Conservation (phyloP, 2,888 invertebrate genomes). For the Amphimallon solstitiale region DNA sequence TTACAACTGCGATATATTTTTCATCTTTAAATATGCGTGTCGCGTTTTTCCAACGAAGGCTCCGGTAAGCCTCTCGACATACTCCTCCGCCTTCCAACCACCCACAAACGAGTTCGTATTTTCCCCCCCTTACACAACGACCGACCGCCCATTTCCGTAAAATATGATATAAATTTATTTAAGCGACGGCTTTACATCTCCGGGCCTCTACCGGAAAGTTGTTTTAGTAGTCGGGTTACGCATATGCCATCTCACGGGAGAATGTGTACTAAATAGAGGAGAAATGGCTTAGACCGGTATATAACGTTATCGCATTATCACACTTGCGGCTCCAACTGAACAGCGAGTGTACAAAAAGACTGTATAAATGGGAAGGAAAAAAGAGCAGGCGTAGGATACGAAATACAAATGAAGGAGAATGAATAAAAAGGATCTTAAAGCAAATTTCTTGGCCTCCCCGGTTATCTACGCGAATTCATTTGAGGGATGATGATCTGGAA, state of each 20-base stretch:
- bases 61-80: conserved; percentile 1
- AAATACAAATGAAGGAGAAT: conserved; percentile 18
- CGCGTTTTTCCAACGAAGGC: conserved; percentile 15
- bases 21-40: conserved; percentile 29
- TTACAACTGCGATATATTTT: conserved; percentile 23
- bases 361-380: not conserved
- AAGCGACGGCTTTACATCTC: conserved; percentile 18
- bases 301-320: not conserved
- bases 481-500: conserved; percentile 27
- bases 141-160: conserved; percentile 9
- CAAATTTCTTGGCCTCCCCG: conserved; percentile 19
- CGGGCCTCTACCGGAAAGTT: conserved; percentile 6
- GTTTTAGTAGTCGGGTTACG: not conserved
- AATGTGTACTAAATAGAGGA: conserved; percentile 3
- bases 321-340: not conserved
- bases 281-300: not conserved
- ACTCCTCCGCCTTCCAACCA: not conserved
- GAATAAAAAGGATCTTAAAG: conserved; percentile 28
- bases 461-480: conserved; percentile 26
- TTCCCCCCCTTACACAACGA: not conserved
- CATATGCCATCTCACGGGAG: not conserved
- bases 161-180: conserved; percentile 33
- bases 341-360: not conserved
- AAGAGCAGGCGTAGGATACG: not conserved
- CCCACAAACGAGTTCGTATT: not conserved